phyloP scores from a whole-genome alignment of 2,797 vertebrate species.

The Lepus townsendii region DNA sequence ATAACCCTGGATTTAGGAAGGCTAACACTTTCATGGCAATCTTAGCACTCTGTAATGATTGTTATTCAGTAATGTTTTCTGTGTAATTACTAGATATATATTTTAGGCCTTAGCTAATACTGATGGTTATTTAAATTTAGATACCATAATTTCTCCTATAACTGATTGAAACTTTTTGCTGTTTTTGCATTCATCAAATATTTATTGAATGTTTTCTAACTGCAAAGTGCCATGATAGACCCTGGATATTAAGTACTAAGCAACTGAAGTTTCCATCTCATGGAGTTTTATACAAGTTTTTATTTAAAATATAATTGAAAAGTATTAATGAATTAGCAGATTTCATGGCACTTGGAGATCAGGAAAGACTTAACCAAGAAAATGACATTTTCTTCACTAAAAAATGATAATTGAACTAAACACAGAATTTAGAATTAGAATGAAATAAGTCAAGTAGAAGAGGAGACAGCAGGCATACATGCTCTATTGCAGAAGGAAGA shows the following conservation, averaged over 20 bases:
- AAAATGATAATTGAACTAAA: neutral
- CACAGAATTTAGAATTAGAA: neutral
- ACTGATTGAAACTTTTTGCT: neutral
- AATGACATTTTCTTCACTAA: neutral
- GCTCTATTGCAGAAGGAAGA: neutral
- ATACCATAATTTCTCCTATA: neutral
- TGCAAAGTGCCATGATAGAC: neutral
- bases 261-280: neutral
- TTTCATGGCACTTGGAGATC: neutral
- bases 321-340: neutral
- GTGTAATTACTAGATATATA: neutral
- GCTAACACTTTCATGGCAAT: neutral
- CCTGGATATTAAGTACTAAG: neutral
- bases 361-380: conserved; percentile 4
- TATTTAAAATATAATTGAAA: neutral
- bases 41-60: neutral
- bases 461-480: neutral
- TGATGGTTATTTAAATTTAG: neutral
- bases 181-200: neutral
- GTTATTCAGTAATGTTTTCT: neutral
- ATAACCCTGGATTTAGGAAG: conserved; percentile 36
- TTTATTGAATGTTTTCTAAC: neutral
- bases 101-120: neutral
- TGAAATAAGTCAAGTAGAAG: neutral
- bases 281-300: neutral